Conservation (phyloP, 2,888 invertebrate species). For the Platycheirus rosarum region DNA sequence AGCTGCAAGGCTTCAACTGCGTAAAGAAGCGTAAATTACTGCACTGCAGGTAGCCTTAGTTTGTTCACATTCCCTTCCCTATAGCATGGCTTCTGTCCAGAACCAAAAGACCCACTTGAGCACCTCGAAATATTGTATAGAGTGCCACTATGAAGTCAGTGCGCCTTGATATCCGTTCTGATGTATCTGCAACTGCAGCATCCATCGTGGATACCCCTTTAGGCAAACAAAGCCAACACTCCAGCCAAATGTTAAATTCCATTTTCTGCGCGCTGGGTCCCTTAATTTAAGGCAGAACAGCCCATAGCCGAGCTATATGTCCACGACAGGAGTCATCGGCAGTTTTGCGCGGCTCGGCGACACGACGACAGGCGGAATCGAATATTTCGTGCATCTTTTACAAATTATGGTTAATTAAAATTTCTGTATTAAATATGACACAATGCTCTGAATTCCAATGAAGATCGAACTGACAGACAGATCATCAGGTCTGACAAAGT, state of each 20-base stretch:
- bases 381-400: conserved; percentile 80
- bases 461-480: conserved; percentile 71
- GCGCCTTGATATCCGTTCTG: conserved; percentile 9
- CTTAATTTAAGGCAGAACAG: conserved; percentile 61
- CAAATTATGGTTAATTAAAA: conserved; percentile 83
- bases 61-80: neutral
- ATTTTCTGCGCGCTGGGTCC: conserved; percentile 38
- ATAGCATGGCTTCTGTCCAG: conserved; percentile 52
- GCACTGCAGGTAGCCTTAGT: conserved; percentile 66
- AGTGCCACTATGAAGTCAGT: conserved; percentile 49
- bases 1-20: conserved; percentile 44
- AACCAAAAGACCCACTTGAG: conserved; percentile 42
- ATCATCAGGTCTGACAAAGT: conserved; percentile 68
- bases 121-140: conserved; percentile 39
- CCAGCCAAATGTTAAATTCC: conserved; percentile 55
- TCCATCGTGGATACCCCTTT: conserved; percentile 19
- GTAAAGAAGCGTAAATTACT: conserved; percentile 72
- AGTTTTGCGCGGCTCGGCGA: neutral
- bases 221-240: conserved; percentile 58
- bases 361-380: conserved; percentile 49
- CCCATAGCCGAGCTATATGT: conserved; percentile 13
- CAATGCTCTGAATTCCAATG: conserved; percentile 82
- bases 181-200: conserved; percentile 28
- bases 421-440: conserved; percentile 83
- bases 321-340: neutral